A percentile compares a stretch with the other conserved stretches of the same genome.
Conservation (phyloP, 1,140 invertebrate genomes). For the Hypsibius dujardini region DNA sequence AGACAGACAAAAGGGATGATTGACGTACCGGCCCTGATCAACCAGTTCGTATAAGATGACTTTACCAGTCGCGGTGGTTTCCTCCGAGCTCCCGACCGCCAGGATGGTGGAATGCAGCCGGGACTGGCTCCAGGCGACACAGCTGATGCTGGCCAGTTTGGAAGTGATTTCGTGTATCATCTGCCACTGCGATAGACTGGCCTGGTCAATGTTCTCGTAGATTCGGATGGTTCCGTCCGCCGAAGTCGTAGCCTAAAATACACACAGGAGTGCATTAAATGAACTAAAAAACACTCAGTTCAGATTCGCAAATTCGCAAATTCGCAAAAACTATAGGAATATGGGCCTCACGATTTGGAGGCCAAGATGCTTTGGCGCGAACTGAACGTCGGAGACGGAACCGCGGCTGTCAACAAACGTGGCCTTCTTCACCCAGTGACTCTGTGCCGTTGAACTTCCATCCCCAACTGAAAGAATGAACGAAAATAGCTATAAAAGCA, state of each 20-base stretch:
- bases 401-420: slow-evolving; percentile 63
- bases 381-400: slow-evolving; percentile 67
- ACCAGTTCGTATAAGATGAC: slow-evolving; percentile 73
- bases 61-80: slow-evolving; percentile 45
- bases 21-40: slow-evolving; percentile 42
- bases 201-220: slow-evolving; percentile 94
- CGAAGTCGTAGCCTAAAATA: slow-evolving; percentile 53
- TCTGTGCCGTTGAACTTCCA: slow-evolving; percentile 29
- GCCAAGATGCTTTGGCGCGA: slow-evolving; percentile 83
- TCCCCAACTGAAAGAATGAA: slow-evolving; percentile 24
- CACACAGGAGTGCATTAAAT: slow-evolving; percentile 16
- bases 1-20: no score
- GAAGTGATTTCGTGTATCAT: slow-evolving; percentile 78
- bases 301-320: no score
- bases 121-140: slow-evolving; percentile 79
- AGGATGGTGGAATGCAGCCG: slow-evolving; percentile 60
- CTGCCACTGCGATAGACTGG: slow-evolving; percentile 96
- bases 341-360: slow-evolving; percentile 46
- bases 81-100: slow-evolving; percentile 73
- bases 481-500: not conserved
- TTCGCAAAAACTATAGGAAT: no score
- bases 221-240: slow-evolving; percentile 71
- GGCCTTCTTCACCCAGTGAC: slow-evolving; percentile 77
- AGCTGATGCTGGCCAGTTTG: slow-evolving; percentile 54
- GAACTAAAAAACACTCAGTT: not conserved